phyloP scores from a whole-genome alignment of 2,888 invertebrate genomes.

The Ectemnius continuus region DNA sequence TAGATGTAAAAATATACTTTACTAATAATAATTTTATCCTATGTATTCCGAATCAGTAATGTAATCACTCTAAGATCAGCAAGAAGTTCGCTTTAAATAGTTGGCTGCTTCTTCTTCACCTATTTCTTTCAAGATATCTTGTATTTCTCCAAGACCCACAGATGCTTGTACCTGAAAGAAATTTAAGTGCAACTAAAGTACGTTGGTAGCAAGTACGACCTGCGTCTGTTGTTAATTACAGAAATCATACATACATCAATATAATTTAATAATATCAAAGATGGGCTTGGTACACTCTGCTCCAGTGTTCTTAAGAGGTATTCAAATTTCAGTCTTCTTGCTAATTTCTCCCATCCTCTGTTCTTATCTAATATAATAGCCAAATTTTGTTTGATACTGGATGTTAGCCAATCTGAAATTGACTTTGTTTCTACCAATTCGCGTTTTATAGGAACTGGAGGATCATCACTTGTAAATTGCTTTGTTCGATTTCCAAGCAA shows the following conservation, averaged over 20 bases:
- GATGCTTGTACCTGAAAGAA: constrained; percentile 61
- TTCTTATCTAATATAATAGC: constrained; percentile 80
- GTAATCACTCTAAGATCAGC: too few relatives aligned
- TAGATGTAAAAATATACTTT: too few relatives aligned
- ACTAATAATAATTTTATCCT: too few relatives aligned
- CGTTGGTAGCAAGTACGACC: background rate
- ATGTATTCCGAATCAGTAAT: too few relatives aligned
- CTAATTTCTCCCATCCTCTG: constrained; percentile 82
- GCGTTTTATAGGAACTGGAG: constrained; percentile 45
- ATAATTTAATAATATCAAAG: constrained; percentile 81
- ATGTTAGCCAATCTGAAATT: constrained; percentile 56
- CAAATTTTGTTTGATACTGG: constrained; percentile 78
- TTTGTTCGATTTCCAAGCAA: constrained; percentile 45
- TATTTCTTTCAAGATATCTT: constrained; percentile 73
- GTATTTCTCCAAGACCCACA: constrained; percentile 61
- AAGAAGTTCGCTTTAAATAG: constrained; percentile 10
- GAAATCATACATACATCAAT: constrained; percentile 65
- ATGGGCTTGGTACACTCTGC: constrained; percentile 78
- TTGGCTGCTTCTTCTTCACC: constrained; percentile 74
- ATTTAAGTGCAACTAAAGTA: background rate
- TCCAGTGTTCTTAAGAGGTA: constrained; percentile 79
- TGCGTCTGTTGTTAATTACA: background rate
- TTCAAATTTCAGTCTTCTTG: constrained; percentile 79
- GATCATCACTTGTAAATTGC: background rate
- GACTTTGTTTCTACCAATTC: constrained; percentile 64